These are phyloP conservation scores for Zaprionus camerounensis DNA, from an alignment of 1,140 invertebrate genomes.

Conservation along the genomic window DNA sequence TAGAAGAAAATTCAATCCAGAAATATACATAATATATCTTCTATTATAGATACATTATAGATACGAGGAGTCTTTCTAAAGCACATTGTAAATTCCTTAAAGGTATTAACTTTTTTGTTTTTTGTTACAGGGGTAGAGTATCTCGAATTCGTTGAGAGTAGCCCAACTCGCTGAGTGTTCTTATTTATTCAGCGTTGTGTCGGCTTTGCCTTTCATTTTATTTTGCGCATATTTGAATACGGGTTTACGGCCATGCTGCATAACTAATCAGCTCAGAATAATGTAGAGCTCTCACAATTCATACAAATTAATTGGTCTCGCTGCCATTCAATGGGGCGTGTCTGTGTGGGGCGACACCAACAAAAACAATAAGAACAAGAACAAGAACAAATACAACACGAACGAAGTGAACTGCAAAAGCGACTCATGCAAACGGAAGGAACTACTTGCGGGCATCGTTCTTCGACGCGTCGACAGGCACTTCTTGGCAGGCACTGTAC, in stretches of 20 bases:
- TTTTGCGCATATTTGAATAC: conserved; percentile 51
- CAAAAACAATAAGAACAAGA: conserved; percentile 10
- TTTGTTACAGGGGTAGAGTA: no score
- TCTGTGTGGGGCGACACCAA: conserved; percentile 25
- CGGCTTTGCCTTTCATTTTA: conserved; percentile 60
- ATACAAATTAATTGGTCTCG: conserved; percentile 79
- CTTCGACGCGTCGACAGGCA: conserved; percentile 43
- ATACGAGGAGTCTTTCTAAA: no score
- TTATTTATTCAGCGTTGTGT: conserved; percentile 49
- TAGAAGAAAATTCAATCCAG: no score
- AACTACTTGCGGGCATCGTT: conserved; percentile 74
- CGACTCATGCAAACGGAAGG: conserved; percentile 66
- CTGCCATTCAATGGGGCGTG: conserved; percentile 52
- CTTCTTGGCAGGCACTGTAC: conserved; percentile 3
- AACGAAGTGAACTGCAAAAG: conserved; percentile 12
- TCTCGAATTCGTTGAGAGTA: not conserved
- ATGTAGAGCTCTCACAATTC: conserved; percentile 74
- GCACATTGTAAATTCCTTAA: no score
- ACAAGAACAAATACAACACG: conserved; percentile 16
- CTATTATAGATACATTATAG: no score
- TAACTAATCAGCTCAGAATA: conserved; percentile 69
- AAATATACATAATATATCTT: no score
- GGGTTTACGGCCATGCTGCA: conserved; percentile 46
- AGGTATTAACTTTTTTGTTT: no score
- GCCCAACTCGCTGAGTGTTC: conserved; percentile 2